Conservation (phyloP, 2,888 invertebrate species). For the Allophyes oxyacanthae region DNA sequence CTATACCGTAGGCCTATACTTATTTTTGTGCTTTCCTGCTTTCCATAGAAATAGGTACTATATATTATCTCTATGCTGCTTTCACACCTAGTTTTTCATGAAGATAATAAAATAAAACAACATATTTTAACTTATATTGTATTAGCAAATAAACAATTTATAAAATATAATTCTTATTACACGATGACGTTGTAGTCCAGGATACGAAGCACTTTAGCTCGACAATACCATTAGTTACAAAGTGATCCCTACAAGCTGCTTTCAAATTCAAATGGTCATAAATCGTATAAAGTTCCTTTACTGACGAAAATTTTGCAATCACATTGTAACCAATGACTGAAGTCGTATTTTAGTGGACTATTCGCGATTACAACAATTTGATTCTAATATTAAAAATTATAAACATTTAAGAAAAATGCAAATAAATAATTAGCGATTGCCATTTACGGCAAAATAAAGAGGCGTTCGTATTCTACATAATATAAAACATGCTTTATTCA, state of each 20-base stretch:
- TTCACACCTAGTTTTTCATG: too few species aligned
- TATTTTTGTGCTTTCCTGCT: too few species aligned
- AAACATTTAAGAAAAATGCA: conserved; percentile 87
- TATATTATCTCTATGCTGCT: too few species aligned
- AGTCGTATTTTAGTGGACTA: conserved; percentile 62
- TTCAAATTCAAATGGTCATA: conserved; percentile 31
- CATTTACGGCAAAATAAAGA: conserved; percentile 80
- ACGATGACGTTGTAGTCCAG: conserved; percentile 81
- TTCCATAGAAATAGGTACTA: too few species aligned
- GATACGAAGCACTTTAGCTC: conserved; percentile 71
- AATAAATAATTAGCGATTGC: conserved; percentile 88
- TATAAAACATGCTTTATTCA: conserved; percentile 87
- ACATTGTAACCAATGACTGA: conserved; percentile 60
- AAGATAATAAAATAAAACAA: conserved; percentile 65
- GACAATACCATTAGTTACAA: conserved; percentile 67
- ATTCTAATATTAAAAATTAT: conserved; percentile 82
- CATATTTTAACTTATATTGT: conserved; percentile 90
- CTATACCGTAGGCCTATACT: too few species aligned
- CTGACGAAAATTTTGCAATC: conserved; percentile 31
- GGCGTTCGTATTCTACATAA: conserved; percentile 85
- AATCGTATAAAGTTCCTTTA: conserved; percentile 28
- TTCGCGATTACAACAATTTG: conserved; percentile 82
- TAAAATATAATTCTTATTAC: conserved; percentile 87
- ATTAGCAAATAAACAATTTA: conserved; percentile 90
- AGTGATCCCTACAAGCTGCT: conserved; percentile 50